A percentile compares a stretch with the other conserved stretches of the same genome.
These are phyloP conservation scores for Hypselothyrea guttata DNA, from an alignment of 2,888 invertebrate species.

Conservation along the genomic window DNA sequence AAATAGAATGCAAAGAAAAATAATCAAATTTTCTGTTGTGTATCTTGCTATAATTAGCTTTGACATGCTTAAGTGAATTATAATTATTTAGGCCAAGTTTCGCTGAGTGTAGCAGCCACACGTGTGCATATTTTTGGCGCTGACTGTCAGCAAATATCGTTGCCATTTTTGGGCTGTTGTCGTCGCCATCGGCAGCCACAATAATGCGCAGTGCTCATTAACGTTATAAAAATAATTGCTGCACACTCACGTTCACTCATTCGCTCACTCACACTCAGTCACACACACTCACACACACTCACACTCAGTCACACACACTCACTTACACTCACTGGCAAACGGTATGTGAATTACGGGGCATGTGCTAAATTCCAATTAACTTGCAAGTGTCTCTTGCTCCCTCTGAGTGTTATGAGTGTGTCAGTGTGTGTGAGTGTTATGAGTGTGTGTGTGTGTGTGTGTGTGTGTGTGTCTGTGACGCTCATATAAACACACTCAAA, in stretches of 20 bases:
- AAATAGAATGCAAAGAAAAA: too few relatives aligned
- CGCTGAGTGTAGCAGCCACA: slow-evolving; percentile 24
- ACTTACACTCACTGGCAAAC: slow-evolving; percentile 12
- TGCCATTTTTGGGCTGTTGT: slow-evolving; percentile 9
- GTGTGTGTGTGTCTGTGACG: slow-evolving; percentile 11
- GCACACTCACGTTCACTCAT: slow-evolving; percentile 46
- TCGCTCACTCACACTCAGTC: slow-evolving; percentile 15
- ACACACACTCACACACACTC: slow-evolving; percentile 23
- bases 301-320: slow-evolving; percentile 11
- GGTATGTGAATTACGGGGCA: slow-evolving; percentile 57
- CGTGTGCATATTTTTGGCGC: slow-evolving; percentile 41
- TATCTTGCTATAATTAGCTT: too few relatives aligned
- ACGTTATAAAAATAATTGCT: slow-evolving; percentile 76
- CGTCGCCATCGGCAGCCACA: slow-evolving; percentile 49
- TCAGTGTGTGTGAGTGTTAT: slow-evolving; percentile 6
- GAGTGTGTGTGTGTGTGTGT: slow-evolving; percentile 4
- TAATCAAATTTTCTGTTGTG: too few relatives aligned
- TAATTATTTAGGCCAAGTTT: too few relatives aligned
- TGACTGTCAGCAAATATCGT: slow-evolving; percentile 38
- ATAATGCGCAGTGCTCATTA: slow-evolving; percentile 74
- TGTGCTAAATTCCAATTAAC: slow-evolving; percentile 78
- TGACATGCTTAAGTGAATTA: too few relatives aligned
- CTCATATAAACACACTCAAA: too few relatives aligned
- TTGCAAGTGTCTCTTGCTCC: slow-evolving; percentile 38
- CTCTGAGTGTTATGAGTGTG: slow-evolving; percentile 9